A percentile compares a stretch with the other conserved stretches of the same genome.
These are phyloP conservation scores for Corythoichthys intestinalis DNA, from an alignment of 2,113 vertebrate genomes.

Conservation along the genomic window DNA sequence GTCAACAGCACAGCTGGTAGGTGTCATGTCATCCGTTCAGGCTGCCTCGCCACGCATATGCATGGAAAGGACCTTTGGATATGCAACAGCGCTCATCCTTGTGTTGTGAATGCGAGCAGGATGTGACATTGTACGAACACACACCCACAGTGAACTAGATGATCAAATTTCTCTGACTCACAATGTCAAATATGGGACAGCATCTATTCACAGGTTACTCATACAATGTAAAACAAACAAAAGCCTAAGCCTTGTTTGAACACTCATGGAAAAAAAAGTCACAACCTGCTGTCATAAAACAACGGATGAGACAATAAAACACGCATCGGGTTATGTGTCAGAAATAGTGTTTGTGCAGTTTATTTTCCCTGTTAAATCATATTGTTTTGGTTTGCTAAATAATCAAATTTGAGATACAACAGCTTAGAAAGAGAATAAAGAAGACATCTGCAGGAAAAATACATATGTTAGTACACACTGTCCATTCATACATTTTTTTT, in stretches of 20 bases:
- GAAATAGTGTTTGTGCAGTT: not conserved
- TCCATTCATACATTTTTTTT: not conserved
- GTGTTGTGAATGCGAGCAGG: constrained; percentile 20
- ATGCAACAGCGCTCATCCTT: constrained; percentile 1
- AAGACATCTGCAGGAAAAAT: not conserved
- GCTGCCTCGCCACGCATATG: constrained; percentile 3
- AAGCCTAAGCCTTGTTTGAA: not conserved
- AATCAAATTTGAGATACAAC: too few relatives aligned
- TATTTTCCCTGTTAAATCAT: not conserved
- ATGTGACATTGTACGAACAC: constrained; percentile 6
- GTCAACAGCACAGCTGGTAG: constrained; percentile 9
- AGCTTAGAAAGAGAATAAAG: too few relatives aligned
- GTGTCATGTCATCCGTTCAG: constrained; percentile 13
- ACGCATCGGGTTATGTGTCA: not conserved
- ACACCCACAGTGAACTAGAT: constrained; percentile 19
- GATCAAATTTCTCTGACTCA: constrained; percentile 33
- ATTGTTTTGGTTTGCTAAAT: not conserved
- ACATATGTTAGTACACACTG: not conserved
- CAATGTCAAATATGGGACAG: constrained; percentile 3
- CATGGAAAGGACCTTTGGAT: constrained; percentile 4
- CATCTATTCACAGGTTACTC: not conserved
- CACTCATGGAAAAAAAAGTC: not conserved
- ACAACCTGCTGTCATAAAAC: not conserved
- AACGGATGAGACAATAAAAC: not conserved
- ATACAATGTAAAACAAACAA: not conserved